These are phyloP conservation scores for Petrocephalus microphthalmus DNA, from an alignment of 2,113 vertebrate species.

Conservation along the genomic window DNA sequence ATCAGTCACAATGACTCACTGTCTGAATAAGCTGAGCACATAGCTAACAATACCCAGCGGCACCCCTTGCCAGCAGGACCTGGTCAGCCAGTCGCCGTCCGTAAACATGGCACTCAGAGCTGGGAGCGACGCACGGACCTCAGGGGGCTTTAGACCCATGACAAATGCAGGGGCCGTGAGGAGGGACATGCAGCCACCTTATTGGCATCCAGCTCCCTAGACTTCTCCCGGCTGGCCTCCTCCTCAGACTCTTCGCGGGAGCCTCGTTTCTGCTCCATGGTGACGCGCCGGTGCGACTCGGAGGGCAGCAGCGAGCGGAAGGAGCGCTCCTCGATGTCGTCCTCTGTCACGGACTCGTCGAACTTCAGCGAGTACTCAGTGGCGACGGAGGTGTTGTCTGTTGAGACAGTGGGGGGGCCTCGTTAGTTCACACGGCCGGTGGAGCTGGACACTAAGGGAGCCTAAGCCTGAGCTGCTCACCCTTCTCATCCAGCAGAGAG, in stretches of 20 bases:
- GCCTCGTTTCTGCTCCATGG: conserved; percentile 75
- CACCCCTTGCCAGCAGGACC: not conserved
- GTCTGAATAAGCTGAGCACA: not conserved
- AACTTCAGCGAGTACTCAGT: conserved; percentile 89
- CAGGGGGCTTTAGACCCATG: not conserved
- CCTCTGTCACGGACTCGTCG: conserved; percentile 90
- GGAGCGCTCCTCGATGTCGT: conserved; percentile 88
- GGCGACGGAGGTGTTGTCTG: conserved; percentile 75
- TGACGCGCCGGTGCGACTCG: conserved; percentile 83
- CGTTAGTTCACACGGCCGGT: not conserved
- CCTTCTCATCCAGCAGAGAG: conserved; percentile 77
- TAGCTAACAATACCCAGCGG: not conserved
- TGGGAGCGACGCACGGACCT: not conserved
- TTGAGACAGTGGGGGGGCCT: not conserved
- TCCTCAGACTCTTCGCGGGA: conserved; percentile 80
- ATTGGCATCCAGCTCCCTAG: conserved; percentile 46
- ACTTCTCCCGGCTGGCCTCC: conserved; percentile 63
- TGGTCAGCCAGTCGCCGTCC: not conserved
- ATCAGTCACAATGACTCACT: not conserved
- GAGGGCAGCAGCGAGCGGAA: conserved; percentile 89
- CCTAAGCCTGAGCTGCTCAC: conserved; percentile 41
- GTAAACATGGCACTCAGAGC: not conserved
- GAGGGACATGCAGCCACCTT: conserved; percentile 62
- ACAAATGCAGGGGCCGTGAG: not conserved
- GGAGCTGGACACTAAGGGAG: not conserved